Evolutionary conservation across 1,140 invertebrate species (phyloP).

Genomic region (Neomicropteryx cornuta): DNA sequence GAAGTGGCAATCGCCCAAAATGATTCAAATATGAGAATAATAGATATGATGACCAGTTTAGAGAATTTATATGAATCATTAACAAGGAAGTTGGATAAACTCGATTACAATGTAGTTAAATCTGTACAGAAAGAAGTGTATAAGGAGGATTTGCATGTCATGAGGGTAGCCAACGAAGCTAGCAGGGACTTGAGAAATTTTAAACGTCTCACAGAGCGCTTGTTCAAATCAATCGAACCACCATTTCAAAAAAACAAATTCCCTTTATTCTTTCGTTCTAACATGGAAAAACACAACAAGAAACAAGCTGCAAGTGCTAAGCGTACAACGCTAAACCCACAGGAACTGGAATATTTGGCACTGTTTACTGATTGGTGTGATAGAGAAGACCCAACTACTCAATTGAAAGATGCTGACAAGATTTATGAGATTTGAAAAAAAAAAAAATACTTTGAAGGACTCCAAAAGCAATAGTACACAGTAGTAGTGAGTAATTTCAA

Average conservation of each 20-base stretch:
- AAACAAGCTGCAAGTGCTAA: slow-evolving; percentile 16
- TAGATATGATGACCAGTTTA: slow-evolving; percentile 46
- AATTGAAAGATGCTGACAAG: slow-evolving; percentile 26
- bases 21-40: slow-evolving; percentile 40
- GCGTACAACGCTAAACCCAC: slow-evolving; percentile 22
- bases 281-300: slow-evolving; percentile 16
- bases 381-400: slow-evolving; percentile 27
- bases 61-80: slow-evolving; percentile 45
- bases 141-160: slow-evolving; percentile 37
- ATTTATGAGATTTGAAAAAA: too few species aligned
- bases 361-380: slow-evolving; percentile 40
- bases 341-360: slow-evolving; percentile 30
- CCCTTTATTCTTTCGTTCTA: slow-evolving; percentile 19
- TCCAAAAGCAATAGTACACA: too few species aligned
- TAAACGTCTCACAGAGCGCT: not conserved
- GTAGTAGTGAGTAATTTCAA: too few species aligned
- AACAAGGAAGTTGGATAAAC: slow-evolving; percentile 42
- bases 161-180: slow-evolving; percentile 44
- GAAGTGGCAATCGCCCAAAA: slow-evolving; percentile 44
- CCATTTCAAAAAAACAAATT: slow-evolving; percentile 14
- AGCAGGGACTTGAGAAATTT: slow-evolving; percentile 5
- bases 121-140: slow-evolving; percentile 46
- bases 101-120: slow-evolving; percentile 42
- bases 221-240: not conserved
- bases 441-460: too few species aligned